A percentile compares a stretch with the other conserved stretches of the same genome.
Evolutionary conservation across 2,888 invertebrate species (phyloP).

Genomic region (Xestia rhomboidea): DNA sequence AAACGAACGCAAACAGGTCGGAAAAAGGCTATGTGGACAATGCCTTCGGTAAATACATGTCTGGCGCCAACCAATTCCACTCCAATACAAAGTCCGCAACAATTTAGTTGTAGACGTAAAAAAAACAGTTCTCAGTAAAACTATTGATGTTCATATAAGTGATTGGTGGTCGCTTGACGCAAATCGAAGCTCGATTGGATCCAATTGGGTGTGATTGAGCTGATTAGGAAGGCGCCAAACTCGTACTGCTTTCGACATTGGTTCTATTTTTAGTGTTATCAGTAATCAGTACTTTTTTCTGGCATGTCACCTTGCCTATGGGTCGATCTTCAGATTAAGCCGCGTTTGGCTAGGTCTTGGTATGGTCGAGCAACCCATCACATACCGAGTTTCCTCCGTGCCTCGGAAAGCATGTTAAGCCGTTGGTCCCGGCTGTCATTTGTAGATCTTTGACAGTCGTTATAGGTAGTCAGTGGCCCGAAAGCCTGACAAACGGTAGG

Average conservation of each 20-base stretch:
- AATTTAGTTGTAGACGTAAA: conserved; percentile 66
- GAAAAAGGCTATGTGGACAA: not conserved
- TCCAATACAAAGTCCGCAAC: conserved; percentile 66
- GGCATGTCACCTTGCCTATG: not conserved
- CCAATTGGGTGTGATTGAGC: conserved; percentile 71
- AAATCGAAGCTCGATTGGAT: conserved; percentile 75
- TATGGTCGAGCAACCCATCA: not conserved
- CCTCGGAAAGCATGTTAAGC: not conserved
- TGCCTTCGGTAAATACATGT: conserved; percentile 17
- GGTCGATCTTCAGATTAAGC: not conserved
- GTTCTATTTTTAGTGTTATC: conserved; percentile 49
- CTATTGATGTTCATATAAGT: conserved; percentile 58
- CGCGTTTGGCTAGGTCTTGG: not conserved
- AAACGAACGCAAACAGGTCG: too few species aligned
- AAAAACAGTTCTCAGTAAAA: conserved; percentile 66
- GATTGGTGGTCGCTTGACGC: conserved; percentile 67
- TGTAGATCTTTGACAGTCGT: not conserved
- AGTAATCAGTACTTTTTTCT: conserved; percentile 38
- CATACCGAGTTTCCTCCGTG: not conserved
- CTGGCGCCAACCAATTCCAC: conserved; percentile 53
- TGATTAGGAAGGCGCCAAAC: conserved; percentile 67
- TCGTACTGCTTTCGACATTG: conserved; percentile 54
- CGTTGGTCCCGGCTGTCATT: not conserved
- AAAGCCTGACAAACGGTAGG: not conserved
- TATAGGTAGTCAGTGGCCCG: not conserved